phyloP scores from a whole-genome alignment of 2,888 invertebrate species.

The Thelaira solivaga region DNA sequence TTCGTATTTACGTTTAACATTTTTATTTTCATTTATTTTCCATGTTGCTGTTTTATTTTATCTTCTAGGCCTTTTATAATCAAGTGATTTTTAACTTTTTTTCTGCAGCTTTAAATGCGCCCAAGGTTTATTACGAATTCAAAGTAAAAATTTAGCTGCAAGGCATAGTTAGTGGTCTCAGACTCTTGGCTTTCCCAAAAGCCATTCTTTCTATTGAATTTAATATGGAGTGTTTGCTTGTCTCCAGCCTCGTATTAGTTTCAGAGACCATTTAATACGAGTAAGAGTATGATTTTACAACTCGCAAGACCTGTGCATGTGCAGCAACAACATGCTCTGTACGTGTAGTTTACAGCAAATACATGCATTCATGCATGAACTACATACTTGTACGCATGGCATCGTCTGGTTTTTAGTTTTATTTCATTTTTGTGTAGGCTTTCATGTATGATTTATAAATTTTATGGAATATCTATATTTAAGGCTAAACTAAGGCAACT shows the following conservation, averaged over 20 bases:
- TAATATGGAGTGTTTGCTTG: slow-evolving; percentile 6
- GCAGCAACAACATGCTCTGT: slow-evolving; percentile 13
- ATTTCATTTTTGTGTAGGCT: neutral
- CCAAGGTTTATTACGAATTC: slow-evolving; percentile 30
- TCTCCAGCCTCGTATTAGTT: too few relatives aligned
- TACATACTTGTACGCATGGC: slow-evolving; percentile 40
- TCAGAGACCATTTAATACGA: slow-evolving; percentile 28
- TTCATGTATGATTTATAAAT: slow-evolving; percentile 49
- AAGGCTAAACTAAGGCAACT: too few relatives aligned
- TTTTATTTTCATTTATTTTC: slow-evolving; percentile 24
- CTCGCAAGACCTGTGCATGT: slow-evolving; percentile 38
- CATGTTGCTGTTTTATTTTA: neutral
- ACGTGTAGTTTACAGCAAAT: slow-evolving; percentile 15
- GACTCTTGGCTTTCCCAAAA: slow-evolving; percentile 2
- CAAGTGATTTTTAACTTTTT: slow-evolving; percentile 68
- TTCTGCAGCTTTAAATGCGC: slow-evolving; percentile 45
- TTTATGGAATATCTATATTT: slow-evolving; percentile 61
- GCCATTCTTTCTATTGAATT: slow-evolving; percentile 36
- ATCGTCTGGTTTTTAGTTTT: slow-evolving; percentile 5
- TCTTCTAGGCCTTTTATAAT: slow-evolving; percentile 62
- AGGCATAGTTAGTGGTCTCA: slow-evolving; percentile 51
- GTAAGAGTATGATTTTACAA: too few relatives aligned
- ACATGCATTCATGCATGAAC: slow-evolving; percentile 32
- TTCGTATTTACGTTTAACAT: too few relatives aligned
- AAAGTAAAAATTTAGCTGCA: slow-evolving; percentile 37